These are phyloP conservation scores for Panthera leo DNA, from an alignment of 2,113 vertebrate genomes.

Conservation along the genomic window DNA sequence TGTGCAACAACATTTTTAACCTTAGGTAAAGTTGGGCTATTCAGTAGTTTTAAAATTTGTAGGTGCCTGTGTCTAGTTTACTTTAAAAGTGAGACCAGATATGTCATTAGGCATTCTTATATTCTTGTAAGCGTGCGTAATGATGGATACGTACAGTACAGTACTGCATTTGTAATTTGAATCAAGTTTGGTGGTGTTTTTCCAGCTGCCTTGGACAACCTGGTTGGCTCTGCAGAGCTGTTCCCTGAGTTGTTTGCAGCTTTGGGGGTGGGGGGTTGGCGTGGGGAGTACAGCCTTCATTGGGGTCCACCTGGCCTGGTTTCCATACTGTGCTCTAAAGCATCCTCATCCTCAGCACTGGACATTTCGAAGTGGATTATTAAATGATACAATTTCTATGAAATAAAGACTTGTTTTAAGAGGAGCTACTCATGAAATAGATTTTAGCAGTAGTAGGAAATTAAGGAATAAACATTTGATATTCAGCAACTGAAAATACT, in stretches of 20 bases:
- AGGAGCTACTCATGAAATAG: neutral
- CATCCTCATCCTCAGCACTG: neutral
- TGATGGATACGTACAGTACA: slow-evolving; percentile 76
- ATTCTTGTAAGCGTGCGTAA: slow-evolving; percentile 69
- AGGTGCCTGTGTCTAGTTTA: slow-evolving; percentile 41
- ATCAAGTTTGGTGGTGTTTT: slow-evolving; percentile 46
- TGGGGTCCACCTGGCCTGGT: neutral
- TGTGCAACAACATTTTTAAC: neutral
- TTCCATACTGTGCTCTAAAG: neutral
- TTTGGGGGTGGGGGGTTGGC: neutral
- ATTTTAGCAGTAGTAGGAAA: neutral
- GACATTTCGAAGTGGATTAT: slow-evolving; percentile 30
- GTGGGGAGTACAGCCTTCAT: neutral
- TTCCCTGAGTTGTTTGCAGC: neutral
- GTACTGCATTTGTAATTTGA: slow-evolving; percentile 77
- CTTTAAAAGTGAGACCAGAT: slow-evolving; percentile 32
- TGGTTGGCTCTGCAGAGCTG: neutral
- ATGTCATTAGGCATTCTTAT: slow-evolving; percentile 58
- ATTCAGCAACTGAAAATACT: neutral
- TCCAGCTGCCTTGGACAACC: neutral
- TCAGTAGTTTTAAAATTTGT: neutral
- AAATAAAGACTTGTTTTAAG: slow-evolving; percentile 64
- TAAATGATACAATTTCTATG: slow-evolving; percentile 69
- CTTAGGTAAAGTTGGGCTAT: neutral
- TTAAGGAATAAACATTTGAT: slow-evolving; percentile 55